These are phyloP conservation scores for Catocala fraxini DNA, from an alignment of 2,888 invertebrate genomes.

Conservation along the genomic window DNA sequence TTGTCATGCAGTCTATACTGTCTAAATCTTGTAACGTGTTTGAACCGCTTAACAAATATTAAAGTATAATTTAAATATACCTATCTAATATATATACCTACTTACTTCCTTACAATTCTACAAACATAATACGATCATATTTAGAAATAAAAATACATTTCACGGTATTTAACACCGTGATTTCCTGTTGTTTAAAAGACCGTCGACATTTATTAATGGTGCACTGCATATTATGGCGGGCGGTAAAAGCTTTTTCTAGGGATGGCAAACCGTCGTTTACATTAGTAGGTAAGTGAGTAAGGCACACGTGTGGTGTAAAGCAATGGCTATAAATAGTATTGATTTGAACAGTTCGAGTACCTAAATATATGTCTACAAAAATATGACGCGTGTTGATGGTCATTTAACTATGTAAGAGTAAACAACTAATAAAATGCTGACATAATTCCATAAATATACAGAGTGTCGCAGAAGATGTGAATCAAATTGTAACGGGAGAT, in stretches of 20 bases:
- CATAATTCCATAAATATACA: too few relatives aligned
- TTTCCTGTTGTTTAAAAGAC: slow-evolving; percentile 35
- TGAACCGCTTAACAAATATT: too few relatives aligned
- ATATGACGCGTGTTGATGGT: not conserved
- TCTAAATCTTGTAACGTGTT: too few relatives aligned
- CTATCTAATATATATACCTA: too few relatives aligned
- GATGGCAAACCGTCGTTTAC: slow-evolving; percentile 37
- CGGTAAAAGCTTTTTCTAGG: slow-evolving; percentile 40
- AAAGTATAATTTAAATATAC: too few relatives aligned
- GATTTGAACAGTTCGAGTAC: not conserved
- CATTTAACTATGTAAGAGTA: not conserved
- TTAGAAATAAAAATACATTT: slow-evolving; percentile 32
- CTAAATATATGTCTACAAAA: not conserved
- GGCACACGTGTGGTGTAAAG: slow-evolving; percentile 22
- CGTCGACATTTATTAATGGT: slow-evolving; percentile 37
- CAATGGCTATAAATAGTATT: slow-evolving; percentile 16
- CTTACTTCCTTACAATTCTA: too few relatives aligned
- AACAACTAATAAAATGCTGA: too few relatives aligned
- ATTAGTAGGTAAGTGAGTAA: slow-evolving; percentile 23
- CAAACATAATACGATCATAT: slow-evolving; percentile 10
- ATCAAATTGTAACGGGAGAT: too few relatives aligned
- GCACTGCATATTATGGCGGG: slow-evolving; percentile 35
- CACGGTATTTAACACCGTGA: slow-evolving; percentile 24
- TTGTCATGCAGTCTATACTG: too few relatives aligned
- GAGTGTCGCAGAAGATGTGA: too few relatives aligned